These are phyloP conservation scores for Callipepla squamata DNA, from an alignment of 2,113 vertebrate genomes.

Conservation along the genomic window DNA sequence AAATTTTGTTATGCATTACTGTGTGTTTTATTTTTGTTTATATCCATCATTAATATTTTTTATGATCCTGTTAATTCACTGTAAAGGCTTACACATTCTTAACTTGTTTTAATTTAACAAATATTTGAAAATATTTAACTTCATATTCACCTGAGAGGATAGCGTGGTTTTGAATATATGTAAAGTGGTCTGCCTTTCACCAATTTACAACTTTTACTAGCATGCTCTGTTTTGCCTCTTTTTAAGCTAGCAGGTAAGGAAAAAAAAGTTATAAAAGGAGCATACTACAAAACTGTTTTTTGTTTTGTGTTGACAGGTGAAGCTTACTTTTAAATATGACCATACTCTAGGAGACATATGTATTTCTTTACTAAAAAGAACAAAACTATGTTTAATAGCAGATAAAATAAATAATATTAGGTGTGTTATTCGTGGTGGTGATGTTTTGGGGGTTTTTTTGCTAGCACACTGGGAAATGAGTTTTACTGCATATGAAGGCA, in stretches of 20 bases:
- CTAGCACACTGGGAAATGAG: not conserved
- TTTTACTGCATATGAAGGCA: not conserved
- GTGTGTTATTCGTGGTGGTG: not conserved
- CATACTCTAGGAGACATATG: not conserved
- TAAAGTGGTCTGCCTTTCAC: not conserved
- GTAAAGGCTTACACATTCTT: not conserved
- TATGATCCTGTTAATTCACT: not conserved
- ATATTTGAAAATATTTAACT: conserved; percentile 44
- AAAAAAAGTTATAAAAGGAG: not conserved
- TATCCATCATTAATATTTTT: not conserved
- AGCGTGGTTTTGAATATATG: conserved; percentile 31
- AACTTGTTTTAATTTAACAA: conserved; percentile 55
- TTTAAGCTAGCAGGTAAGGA: not conserved
- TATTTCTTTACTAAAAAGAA: not conserved
- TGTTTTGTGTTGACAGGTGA: not conserved
- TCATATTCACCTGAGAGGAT: conserved; percentile 54
- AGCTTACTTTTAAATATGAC: not conserved
- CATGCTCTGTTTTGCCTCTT: not conserved
- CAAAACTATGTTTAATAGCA: not conserved
- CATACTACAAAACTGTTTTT: not conserved
- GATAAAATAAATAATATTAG: not conserved
- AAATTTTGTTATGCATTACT: not conserved
- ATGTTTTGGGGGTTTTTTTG: not conserved
- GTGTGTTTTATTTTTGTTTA: not conserved
- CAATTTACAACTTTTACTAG: not conserved